phyloP scores from a whole-genome alignment of 2,797 vertebrate species.

The Chaunax sp. region DNA sequence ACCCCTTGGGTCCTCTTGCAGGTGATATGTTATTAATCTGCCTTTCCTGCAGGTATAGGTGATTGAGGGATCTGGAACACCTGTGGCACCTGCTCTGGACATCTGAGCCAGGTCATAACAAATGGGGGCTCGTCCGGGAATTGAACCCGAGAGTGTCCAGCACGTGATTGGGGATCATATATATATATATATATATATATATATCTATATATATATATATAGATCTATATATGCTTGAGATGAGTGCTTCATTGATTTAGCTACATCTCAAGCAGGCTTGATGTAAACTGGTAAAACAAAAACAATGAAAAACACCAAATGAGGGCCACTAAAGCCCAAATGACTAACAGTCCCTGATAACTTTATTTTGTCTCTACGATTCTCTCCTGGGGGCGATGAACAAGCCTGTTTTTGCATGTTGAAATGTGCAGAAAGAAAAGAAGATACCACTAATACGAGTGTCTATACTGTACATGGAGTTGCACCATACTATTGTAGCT shows the following conservation, averaged over 20 bases:
- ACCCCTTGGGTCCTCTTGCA: too few relatives aligned
- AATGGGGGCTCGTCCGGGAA: too few relatives aligned
- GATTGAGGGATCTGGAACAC: too few relatives aligned
- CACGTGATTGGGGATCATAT: too few relatives aligned
- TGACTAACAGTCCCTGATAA: background rate
- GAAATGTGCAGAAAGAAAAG: constrained; percentile 26
- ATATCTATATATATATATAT: too few relatives aligned
- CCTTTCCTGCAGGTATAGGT: too few relatives aligned
- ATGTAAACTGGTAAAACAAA: background rate
- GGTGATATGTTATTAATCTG: too few relatives aligned
- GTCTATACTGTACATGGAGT: constrained; percentile 28
- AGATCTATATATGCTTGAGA: too few relatives aligned
- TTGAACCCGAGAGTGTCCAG: too few relatives aligned
- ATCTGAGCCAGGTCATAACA: too few relatives aligned
- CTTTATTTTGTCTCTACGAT: background rate
- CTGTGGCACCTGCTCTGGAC: too few relatives aligned
- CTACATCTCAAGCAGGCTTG: background rate
- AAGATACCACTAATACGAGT: constrained; percentile 2
- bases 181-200: too few relatives aligned
- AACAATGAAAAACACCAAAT: background rate
- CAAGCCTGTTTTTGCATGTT: constrained; percentile 21
- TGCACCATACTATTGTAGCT: constrained; percentile 9
- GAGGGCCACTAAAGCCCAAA: background rate
- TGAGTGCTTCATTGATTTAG: constrained; percentile 4
- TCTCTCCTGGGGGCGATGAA: constrained; percentile 7